Evolutionary conservation across 1,140 invertebrate species (phyloP).

Genomic region (Neodiprion pinetum): DNA sequence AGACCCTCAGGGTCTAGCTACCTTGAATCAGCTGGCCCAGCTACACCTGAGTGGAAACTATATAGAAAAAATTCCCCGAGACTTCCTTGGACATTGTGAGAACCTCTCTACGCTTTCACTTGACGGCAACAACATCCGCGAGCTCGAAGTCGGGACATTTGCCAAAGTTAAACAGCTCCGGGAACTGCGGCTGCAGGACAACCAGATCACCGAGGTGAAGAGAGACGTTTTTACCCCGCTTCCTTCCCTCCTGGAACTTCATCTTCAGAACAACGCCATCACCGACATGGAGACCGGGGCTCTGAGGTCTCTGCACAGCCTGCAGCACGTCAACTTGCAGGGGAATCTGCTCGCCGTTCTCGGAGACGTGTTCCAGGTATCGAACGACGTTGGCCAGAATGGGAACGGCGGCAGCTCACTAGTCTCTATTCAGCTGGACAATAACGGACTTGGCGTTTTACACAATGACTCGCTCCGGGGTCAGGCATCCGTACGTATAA

Average conservation of each 20-base stretch:
- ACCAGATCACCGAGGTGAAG: constrained; percentile 71
- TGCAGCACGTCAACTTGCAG: constrained; percentile 83
- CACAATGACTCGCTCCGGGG: constrained; percentile 74
- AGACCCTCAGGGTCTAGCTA: constrained; percentile 71
- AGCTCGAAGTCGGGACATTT: constrained; percentile 78
- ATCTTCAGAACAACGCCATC: constrained; percentile 82
- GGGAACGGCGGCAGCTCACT: constrained; percentile 61
- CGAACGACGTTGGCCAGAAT: constrained; percentile 52
- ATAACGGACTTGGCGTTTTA: constrained; percentile 76
- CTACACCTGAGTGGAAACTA: constrained; percentile 82
- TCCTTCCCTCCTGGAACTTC: constrained; percentile 76
- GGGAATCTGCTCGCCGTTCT: constrained; percentile 74
- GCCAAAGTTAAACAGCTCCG: constrained; percentile 70
- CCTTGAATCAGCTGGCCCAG: constrained; percentile 74
- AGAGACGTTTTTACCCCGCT: constrained; percentile 78
- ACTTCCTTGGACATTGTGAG: constrained; percentile 72
- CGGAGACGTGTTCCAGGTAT: constrained; percentile 74
- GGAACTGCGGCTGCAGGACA: constrained; percentile 81
- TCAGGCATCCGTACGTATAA: constrained; percentile 76
- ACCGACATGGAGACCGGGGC: constrained; percentile 77
- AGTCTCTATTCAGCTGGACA: constrained; percentile 79
- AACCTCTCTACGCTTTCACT: constrained; percentile 79
- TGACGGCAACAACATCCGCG: constrained; percentile 83
- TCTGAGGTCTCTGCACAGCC: constrained; percentile 74
- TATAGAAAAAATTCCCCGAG: constrained; percentile 72